Base-by-base conservation (phyloP, 2,113 vertebrate genomes). In the Xenus cinereus region DNA sequence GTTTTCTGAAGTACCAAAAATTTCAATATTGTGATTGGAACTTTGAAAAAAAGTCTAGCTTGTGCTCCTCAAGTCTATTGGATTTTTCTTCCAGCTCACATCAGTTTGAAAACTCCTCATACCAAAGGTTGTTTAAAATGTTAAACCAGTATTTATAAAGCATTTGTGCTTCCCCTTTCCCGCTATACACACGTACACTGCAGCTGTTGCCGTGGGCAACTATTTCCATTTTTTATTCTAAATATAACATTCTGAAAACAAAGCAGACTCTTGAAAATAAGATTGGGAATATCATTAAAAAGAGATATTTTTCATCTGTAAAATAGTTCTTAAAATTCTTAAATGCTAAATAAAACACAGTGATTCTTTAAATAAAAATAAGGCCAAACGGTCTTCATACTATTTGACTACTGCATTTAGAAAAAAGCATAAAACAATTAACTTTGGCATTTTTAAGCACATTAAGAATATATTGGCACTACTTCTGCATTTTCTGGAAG, bases 181-280 rank as follows among this genome's bases (percentile, higher is more conserved):
- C 1, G 3, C 87, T 81, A 28, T 7, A 67, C 39, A 77, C 37
- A 80, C 0, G 1, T 37, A 83, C 59, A 28, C 79, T 71, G 71
- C 59, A 92, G 67, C 68, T 89, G 92, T 96, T 95, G 85, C 85
- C 68, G 51, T 39, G 15, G 83, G 88, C 46, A 88, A 91, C 92
- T 88, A 79, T 56, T 77, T 77, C 75, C 87, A 83, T 77, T 85
- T 63, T 93, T 93, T 76, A 83, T 50, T 85, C 67, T 80, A 90
- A 87, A 86, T 66, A 54, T 66, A 93, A 69, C 64, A 81, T n/a
- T 67, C 54, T 67, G 54, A 90, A 94, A 93, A 73, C 67, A 95
- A 91, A 73, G 32, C 28, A 69, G 71, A 77, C 37, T 53, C 84
- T 45, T 87, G 56, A 86, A 93, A 92, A 76, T 20, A 90, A 84